These are phyloP conservation scores for Lasius platythorax DNA, from an alignment of 2,888 invertebrate genomes.

Conservation along the genomic window DNA sequence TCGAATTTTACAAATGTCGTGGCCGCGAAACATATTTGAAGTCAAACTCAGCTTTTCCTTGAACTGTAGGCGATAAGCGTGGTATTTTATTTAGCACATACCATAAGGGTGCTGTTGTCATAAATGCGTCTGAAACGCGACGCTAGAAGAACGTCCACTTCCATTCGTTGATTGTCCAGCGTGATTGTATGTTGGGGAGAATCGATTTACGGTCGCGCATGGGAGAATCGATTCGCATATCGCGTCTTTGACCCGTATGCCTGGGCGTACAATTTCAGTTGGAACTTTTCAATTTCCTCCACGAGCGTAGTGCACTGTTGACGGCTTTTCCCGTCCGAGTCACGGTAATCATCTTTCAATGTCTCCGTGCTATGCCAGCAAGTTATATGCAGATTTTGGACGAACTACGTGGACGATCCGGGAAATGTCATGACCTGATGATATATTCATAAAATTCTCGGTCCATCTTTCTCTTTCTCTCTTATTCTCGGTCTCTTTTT, in stretches of 20 bases:
- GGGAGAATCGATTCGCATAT: conserved; percentile 30
- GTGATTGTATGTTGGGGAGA: conserved; percentile 32
- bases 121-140: conserved; percentile 34
- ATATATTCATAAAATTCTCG: conserved; percentile 76
- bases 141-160: conserved; percentile 15
- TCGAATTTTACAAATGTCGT: conserved; percentile 25
- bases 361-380: conserved; percentile 43
- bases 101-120: conserved; percentile 19
- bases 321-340: conserved; percentile 25
- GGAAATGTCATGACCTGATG: conserved; percentile 71
- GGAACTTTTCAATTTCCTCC: conserved; percentile 77
- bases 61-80: neutral
- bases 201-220: conserved; percentile 66
- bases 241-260: conserved; percentile 11
- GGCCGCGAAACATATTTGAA: conserved; percentile 34
- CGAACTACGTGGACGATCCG: conserved; percentile 66
- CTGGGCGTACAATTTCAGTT: conserved; percentile 70
- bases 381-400: conserved; percentile 73
- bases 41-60: neutral
- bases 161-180: conserved; percentile 20
- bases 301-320: conserved; percentile 49
- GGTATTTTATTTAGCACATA: conserved; percentile 18
- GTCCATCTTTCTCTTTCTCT: conserved; percentile 39
- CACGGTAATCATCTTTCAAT: conserved; percentile 66
- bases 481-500: neutral